These are phyloP conservation scores for Cantharis nigra DNA, from an alignment of 2,888 invertebrate species.

Conservation along the genomic window DNA sequence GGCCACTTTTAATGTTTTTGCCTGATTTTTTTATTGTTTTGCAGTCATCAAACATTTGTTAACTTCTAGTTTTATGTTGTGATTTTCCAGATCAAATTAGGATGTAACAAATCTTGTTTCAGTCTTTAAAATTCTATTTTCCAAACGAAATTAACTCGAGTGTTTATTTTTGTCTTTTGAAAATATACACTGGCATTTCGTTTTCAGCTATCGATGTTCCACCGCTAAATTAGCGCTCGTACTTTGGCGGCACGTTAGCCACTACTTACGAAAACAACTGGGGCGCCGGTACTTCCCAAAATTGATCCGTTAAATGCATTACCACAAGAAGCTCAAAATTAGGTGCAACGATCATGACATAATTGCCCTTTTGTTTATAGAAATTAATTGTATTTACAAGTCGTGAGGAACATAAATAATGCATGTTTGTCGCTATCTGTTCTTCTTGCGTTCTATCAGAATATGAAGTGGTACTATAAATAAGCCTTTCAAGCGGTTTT, in stretches of 20 bases:
- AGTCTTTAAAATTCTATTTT: no score
- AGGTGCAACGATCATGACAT: neutral
- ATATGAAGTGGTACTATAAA: conserved; percentile 2
- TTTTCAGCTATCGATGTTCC: no score
- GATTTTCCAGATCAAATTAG: neutral
- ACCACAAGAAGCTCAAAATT: neutral
- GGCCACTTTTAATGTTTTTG: neutral
- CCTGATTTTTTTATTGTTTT: neutral
- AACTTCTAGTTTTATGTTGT: neutral
- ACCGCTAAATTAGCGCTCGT: no score
- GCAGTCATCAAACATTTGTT: neutral
- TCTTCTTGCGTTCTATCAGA: neutral
- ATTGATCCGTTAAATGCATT: neutral
- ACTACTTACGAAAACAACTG: neutral
- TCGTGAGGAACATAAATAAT: neutral
- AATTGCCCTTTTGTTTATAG: neutral
- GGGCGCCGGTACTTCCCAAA: neutral
- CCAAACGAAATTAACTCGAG: no score
- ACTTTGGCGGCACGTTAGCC: neutral
- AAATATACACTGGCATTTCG: no score
- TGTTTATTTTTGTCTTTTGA: no score
- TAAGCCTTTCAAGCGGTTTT: conserved; percentile 2
- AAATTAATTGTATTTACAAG: neutral
- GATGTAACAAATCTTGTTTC: neutral
- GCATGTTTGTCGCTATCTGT: neutral